Evolutionary conservation across 2,888 invertebrate genomes (phyloP).

Genomic region (Lottia gigantea): DNA sequence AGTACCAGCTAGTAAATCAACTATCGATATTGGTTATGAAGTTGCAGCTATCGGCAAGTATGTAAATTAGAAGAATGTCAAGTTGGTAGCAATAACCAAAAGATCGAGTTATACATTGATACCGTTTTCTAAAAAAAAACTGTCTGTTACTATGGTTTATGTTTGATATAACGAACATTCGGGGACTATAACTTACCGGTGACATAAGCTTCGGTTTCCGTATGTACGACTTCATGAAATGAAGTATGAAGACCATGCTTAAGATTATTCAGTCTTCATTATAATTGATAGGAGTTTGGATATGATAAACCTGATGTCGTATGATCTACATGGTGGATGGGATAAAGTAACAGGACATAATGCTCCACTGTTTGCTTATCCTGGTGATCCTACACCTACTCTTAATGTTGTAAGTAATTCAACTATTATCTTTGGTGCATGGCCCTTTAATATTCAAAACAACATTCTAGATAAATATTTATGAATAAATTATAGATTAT

Average conservation of each 20-base stretch:
- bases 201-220: too few relatives aligned
- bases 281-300: slow-evolving; percentile 41
- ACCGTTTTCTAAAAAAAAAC: too few relatives aligned
- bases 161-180: too few relatives aligned
- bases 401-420: slow-evolving; percentile 34
- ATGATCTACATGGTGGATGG: slow-evolving; percentile 64
- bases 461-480: neutral
- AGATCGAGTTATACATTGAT: too few relatives aligned
- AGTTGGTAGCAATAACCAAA: neutral
- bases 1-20: slow-evolving; percentile 46
- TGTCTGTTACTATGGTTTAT: too few relatives aligned
- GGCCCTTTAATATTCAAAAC: too few relatives aligned
- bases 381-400: slow-evolving; percentile 31
- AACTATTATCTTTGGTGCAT: too few relatives aligned
- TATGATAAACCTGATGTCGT: slow-evolving; percentile 57
- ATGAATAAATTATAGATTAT: neutral
- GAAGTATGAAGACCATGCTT: too few relatives aligned
- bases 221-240: too few relatives aligned
- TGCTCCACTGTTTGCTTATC: slow-evolving; percentile 53
- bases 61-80: neutral
- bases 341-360: slow-evolving; percentile 58
- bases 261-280: too few relatives aligned
- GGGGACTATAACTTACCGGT: too few relatives aligned
- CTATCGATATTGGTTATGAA: slow-evolving; percentile 43
- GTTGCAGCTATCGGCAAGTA: neutral